A percentile compares a stretch with the other conserved stretches of the same genome.
Conservation (phyloP, 2,113 vertebrate species). For the Rallus limicola region DNA sequence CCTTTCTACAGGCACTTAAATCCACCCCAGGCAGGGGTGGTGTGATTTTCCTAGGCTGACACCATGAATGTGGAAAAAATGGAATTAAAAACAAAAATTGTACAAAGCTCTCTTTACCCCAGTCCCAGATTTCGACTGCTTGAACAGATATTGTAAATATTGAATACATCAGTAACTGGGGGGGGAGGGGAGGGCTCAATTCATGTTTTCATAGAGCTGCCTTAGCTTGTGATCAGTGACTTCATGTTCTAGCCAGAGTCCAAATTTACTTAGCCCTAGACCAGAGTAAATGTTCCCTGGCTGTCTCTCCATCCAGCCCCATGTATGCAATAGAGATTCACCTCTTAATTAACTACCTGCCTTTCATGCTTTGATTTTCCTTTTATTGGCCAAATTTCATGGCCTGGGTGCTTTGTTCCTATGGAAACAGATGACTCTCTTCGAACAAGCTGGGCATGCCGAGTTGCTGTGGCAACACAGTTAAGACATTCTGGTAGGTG, state of each 20-base stretch:
- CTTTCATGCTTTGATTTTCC: neutral
- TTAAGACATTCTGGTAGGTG: neutral
- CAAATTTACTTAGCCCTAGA: neutral
- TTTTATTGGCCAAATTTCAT: neutral
- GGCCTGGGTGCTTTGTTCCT: conserved; percentile 15
- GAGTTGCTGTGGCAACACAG: conserved; percentile 61
- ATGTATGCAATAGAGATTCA: neutral
- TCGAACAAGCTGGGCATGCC: neutral
- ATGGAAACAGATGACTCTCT: conserved; percentile 41
- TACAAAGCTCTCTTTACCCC: neutral
- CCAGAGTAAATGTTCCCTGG: neutral
- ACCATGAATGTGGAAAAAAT: neutral
- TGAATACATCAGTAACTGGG: neutral
- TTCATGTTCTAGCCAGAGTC: neutral
- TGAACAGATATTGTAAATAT: neutral
- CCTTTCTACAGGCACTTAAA: neutral
- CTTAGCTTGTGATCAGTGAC: neutral
- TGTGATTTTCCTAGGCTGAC: neutral
- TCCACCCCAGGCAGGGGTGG: neutral
- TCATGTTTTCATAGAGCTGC: neutral
- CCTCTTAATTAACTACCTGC: neutral
- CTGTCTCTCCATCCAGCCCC: neutral
- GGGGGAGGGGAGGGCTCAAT: accelerated
- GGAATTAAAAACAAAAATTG: neutral
- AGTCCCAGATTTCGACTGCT: neutral